Base-by-base conservation (phyloP, 2,888 invertebrate genomes). In the Blastobasis adustella region DNA sequence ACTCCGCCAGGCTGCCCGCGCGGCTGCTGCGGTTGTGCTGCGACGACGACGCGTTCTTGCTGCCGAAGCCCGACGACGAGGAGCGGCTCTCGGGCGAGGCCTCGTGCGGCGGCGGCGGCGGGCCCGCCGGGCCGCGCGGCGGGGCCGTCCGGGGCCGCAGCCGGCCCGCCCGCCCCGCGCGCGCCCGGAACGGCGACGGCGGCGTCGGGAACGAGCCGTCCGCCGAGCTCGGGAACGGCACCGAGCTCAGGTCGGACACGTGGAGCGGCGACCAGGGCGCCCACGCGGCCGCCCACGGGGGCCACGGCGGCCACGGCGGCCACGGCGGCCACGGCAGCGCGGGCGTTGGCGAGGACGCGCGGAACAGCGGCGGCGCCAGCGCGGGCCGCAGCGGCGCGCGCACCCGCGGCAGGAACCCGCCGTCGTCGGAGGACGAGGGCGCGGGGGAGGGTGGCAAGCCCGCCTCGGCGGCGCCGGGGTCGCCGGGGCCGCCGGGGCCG, bases 1-100 rank as follows among this genome's bases (percentile, higher is more conserved):
- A 94, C 74, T 94, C 94, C 58, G 92, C 93, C 50, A 93, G 92
- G 72, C 94, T 94, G 62, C 86, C 86, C 49, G 93, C 92, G 74
- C 94, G 93, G 60, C 84, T 83, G 66, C 93, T 93, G 79, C 94
- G 94, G 73, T 94, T 94, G 73, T 94, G 94, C 71, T 94, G 95
- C 68, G 93, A 93, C 41, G 92, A 91, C 37, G 94, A 94, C 41
- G 95, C 96, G 82, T 96, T 97, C 75, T 96, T 96, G 71, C 96
- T 96, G 55, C 96, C 96, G 76, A 96, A 96, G 9, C 96, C 96
- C 73, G 95, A 95, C 42, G 96, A 96, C 69, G 95, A 96, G 10
- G 95, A 95, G 49, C 96, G 91, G 69, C 95, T 95, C 76, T 96
- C 96, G 0, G 96, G 96, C 4, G 96, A 96, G 6, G 95, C 93